Base-by-base conservation (phyloP, 2,888 invertebrate species). In the Merodon equestris region DNA sequence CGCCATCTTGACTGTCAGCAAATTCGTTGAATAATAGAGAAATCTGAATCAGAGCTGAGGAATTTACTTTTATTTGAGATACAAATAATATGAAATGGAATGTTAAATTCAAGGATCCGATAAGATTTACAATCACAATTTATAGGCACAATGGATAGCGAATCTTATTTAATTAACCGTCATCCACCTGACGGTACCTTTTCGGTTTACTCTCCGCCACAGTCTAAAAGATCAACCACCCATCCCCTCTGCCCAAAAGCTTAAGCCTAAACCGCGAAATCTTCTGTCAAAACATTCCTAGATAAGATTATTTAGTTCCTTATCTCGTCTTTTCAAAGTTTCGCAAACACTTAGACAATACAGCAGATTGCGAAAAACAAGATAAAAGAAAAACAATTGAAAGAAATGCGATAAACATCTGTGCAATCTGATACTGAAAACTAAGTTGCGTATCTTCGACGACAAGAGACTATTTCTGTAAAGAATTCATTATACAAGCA, bases 401-500 rank as follows among this genome's bases (percentile, higher is more conserved):
- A n/a, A n/a, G n/a, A n/a, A n/a, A n/a, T n/a, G n/a, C n/a, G n/a
- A n/a, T n/a, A n/a, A 57, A 18, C 79, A 79, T 70, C 74, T 79
- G 74, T 79, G 79, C 64, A 79, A 79, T 79, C 63, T 13, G 79
- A 79, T 36, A 79, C 64, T 17, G 54, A 38, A 61, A 73, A 63
- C 54, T 70, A 60, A 58, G 51, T 63, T 74, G 56, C 53, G 34
- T 67, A 61, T 44, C 27, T 40, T 42, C 53, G 18, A 53, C 27
- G 5, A 51, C 44, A 48, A 50, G 45, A 68, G 27, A 27, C 27
- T 27, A 27, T 27, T 27, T 27, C 27, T 27, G 27, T 2, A 58
- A 48, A 51, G 50, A 68, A 68, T 27, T 18, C 27, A 27, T 27
- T n/a, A n/a, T n/a, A 36, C 45, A 18, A 40, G 10, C 27, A 40